phyloP scores from a whole-genome alignment of 2,797 vertebrate species.

The Pteropus rufus region DNA sequence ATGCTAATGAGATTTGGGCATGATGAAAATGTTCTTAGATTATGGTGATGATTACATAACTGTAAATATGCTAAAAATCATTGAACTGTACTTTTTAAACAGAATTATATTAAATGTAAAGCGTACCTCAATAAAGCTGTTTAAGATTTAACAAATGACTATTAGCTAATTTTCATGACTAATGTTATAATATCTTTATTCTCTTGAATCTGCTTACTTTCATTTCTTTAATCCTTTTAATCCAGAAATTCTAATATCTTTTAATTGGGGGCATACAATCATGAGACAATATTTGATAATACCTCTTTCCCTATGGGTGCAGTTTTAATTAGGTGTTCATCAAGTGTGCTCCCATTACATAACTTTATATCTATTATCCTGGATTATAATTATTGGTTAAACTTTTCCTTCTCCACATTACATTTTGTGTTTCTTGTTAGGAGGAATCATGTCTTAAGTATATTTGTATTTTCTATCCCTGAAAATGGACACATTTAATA shows the following conservation, averaged over 20 bases:
- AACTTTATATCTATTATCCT: not conserved
- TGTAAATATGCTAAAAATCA: no score
- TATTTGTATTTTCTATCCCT: not conserved
- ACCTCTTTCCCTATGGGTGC: not conserved
- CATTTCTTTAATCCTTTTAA: not conserved
- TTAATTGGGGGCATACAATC: not conserved
- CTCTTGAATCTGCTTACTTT: not conserved
- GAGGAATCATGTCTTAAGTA: not conserved
- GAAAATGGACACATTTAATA: not conserved
- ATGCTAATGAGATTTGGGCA: no score
- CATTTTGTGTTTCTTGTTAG: not conserved
- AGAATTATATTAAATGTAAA: no score
- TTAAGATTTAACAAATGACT: not conserved
- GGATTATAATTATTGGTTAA: not conserved
- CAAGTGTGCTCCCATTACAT: not conserved
- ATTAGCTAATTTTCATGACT: not conserved
- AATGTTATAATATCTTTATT: not conserved
- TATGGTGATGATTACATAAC: no score
- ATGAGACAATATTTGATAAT: not conserved
- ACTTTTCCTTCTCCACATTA: not conserved
- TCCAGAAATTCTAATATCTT: not conserved
- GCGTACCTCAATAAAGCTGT: no score
- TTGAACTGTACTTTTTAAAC: no score
- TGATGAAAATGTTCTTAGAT: no score
- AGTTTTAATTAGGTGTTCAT: not conserved